Percentiles rank a stretch among this genome's conserved stretches.
phyloP scores from a whole-genome alignment of 1,140 invertebrate genomes.

The Diprion similis region DNA sequence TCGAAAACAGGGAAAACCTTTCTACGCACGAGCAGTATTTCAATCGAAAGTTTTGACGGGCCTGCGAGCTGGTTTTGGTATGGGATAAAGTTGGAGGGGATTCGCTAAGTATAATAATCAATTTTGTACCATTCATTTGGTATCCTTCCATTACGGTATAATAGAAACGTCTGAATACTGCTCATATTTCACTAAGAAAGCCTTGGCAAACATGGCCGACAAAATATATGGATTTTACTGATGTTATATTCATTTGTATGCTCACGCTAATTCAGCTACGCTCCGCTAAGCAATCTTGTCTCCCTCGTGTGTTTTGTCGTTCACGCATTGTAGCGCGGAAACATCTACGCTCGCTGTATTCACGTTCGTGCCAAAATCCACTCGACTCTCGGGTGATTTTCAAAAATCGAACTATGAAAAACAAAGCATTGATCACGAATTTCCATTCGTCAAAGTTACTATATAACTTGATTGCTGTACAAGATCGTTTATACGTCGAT shows the following conservation, averaged over 20 bases:
- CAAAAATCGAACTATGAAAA: too few species aligned
- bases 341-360: background rate
- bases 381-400: too few species aligned
- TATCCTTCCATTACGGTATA: slow-evolving; percentile 15
- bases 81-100: slow-evolving; percentile 2
- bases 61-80: background rate
- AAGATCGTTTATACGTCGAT: background rate
- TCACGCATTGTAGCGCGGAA: background rate
- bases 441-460: too few species aligned
- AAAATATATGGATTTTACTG: slow-evolving; percentile 16
- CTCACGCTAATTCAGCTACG: background rate
- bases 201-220: slow-evolving; percentile 9
- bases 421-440: too few species aligned
- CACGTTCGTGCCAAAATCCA: too few species aligned
- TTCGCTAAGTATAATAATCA: slow-evolving; percentile 13
- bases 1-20: slow-evolving; percentile 55
- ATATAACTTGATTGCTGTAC: too few species aligned
- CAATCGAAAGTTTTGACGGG: slow-evolving; percentile 23
- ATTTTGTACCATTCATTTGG: slow-evolving; percentile 9
- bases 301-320: background rate
- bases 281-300: slow-evolving; percentile 1
- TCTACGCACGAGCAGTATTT: slow-evolving; percentile 48
- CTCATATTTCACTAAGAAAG: slow-evolving; percentile 11
- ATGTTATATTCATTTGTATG: slow-evolving; percentile 8
- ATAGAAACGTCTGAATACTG: slow-evolving; percentile 14